Evolutionary conservation across 2,797 vertebrate species (phyloP).

Genomic region (Petrocephalus schoutedeni): DNA sequence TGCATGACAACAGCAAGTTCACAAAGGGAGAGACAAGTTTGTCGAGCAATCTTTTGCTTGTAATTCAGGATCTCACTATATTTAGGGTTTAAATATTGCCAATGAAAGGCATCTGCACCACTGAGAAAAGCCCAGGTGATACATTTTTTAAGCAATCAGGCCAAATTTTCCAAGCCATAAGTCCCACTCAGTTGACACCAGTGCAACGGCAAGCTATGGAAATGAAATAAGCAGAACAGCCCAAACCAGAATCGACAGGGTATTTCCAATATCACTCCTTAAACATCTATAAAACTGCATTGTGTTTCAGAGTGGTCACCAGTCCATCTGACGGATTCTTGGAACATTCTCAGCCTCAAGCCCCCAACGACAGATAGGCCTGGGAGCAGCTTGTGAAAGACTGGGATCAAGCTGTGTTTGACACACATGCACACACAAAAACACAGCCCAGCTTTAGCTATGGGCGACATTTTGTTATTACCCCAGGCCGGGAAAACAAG

Average conservation of each 20-base stretch:
- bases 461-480: constrained; percentile 43
- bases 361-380: neutral
- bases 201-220: neutral
- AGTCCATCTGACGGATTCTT: neutral
- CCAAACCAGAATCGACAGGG: neutral
- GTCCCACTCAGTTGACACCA: neutral
- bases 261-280: neutral
- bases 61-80: neutral
- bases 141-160: neutral
- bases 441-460: constrained; percentile 44
- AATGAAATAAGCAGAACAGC: neutral
- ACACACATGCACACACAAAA: neutral
- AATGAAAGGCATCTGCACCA: neutral
- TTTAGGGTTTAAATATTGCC: neutral
- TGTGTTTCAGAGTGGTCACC: neutral
- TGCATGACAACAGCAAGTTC: neutral
- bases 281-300: neutral
- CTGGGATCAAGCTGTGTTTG: constrained; percentile 14
- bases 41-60: neutral
- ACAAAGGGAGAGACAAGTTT: neutral
- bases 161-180: neutral
- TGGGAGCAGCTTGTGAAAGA: constrained; percentile 1
- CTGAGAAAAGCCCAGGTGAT: neutral
- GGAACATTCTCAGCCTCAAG: neutral
- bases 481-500: constrained; percentile 34